Base-by-base conservation (phyloP, 2,888 invertebrate species). In the Dilophus febrilis region DNA sequence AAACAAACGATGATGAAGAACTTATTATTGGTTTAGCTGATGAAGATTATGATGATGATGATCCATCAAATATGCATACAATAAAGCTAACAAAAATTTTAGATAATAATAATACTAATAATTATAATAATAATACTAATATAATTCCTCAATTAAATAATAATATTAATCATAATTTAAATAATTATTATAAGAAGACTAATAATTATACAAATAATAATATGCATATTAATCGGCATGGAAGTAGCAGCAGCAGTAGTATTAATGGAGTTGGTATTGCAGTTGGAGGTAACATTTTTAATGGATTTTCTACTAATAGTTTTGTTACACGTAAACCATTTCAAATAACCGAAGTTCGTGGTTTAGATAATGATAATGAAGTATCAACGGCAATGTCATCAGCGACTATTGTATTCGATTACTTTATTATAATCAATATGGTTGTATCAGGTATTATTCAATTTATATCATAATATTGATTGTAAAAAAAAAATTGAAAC, bases 21-120 rank as follows among this genome's bases (percentile, higher is more conserved):
- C 74, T 74, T 51, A 74, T 72, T 46, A n/a, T n/a, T n/a, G n/a
- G n/a, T n/a, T n/a, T n/a, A n/a, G 78, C 77, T 18, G 78, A 79
- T 12, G 78, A 78, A 19, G 81, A 82, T 55, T 70, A 72, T 47
- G 74, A 77, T 45, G 73, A 74, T 50, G 77, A 79, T 44, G 62
- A 61, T 44, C 49, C 52, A 37, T 51, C 54, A 33, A 57, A 55
- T 50, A 55, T 59, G 46, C 58, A 59, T 51, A 53, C 55, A 40
- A 53, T n/a, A n/a, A n/a, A n/a, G n/a, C n/a, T n/a, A n/a, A n/a
- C n/a, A n/a, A n/a, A n/a, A n/a, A n/a, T n/a, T n/a, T n/a, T n/a
- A n/a, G n/a, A n/a, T n/a, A n/a, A n/a, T n/a, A n/a, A n/a, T n/a
- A n/a, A n/a, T n/a, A n/a, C n/a, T n/a, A n/a, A n/a, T n/a, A n/a